Evolutionary conservation across 2,797 vertebrate genomes (phyloP), one percentile per base, ranked within the genome.

Genomic region (Erpetoichthys calabaricus): DNA sequence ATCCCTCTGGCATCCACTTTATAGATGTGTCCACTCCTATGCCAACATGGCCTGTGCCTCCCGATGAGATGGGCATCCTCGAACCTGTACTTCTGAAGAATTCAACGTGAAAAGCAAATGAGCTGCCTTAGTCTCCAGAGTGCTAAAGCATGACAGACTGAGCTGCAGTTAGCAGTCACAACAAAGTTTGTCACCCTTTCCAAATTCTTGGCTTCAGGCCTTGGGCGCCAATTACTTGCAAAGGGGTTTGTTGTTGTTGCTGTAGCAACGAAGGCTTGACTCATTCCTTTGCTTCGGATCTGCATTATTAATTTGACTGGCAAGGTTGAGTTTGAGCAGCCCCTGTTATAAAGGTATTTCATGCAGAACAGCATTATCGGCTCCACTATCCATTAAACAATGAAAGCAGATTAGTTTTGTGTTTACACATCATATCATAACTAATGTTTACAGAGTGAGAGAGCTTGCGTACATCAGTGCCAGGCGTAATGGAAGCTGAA

Each of bases 21-120:
- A 60, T 63, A 47, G 55, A 62, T 0, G 62, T 51, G 7, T 76
- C 62, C 4, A 57, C 55, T 52, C 71, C 70, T 2, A 67, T 67
- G 58, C 68, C 69, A 65, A 78, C 69, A 56, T 70, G 70, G 57
- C 73, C 78, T 44, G 67, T 45, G 52, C 79, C 80, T 67, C 78
- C 79, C 56, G 80, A 81, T 55, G 83, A 80, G 55, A 75, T 74
- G 3, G 84, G 75, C 84, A 86, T 87, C 61, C 69, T 66, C 65
- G 53, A 51, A 10, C 57, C 52, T 45, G 5, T 25, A 44, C 64
- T 55, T 53, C 55, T 58, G 60, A 71, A 70, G 44, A 58, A 53
- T 67, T 55, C 49, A 62, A 4, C 41, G 50, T 25, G 25, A 25
- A 25, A 25, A 25, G 1, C 25, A 25, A 25, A 25, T 25, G 25